Conservation (phyloP, 2,888 invertebrate genomes). For the Osmoderma eremita region DNA sequence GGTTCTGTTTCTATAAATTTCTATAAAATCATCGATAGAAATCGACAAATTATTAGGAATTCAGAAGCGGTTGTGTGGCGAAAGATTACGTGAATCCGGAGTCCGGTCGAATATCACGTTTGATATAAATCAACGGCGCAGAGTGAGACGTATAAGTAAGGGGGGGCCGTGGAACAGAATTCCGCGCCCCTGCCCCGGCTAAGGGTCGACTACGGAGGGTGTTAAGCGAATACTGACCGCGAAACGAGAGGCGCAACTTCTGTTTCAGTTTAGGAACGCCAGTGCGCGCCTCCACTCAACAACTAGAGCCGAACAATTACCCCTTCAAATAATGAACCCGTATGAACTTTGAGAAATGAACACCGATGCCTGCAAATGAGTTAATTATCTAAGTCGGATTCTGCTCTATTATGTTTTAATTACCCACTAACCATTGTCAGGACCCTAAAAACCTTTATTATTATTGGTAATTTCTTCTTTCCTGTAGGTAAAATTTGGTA, state of each 20-base stretch:
- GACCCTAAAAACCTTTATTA: constrained; percentile 54
- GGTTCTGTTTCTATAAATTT: no score
- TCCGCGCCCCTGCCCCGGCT: no score
- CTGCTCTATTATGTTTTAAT: constrained; percentile 59
- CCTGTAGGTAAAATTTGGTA: no score
- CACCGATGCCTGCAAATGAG: constrained; percentile 61
- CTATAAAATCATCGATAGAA: no score
- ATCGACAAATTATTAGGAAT: no score
- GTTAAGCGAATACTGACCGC: constrained; percentile 44
- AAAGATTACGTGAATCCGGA: background rate
- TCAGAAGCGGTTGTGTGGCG: no score
- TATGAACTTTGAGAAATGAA: constrained; percentile 64
- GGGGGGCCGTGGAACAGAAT: background rate
- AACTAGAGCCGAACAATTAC: constrained; percentile 52
- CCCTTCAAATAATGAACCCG: constrained; percentile 62
- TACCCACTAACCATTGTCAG: constrained; percentile 49
- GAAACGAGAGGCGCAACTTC: constrained; percentile 42
- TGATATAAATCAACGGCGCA: constrained; percentile 23
- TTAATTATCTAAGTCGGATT: constrained; percentile 63
- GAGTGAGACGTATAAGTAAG: constrained; percentile 25
- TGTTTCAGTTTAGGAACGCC: constrained; percentile 36
- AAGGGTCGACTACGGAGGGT: constrained; percentile 38
- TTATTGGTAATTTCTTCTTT: constrained; percentile 52
- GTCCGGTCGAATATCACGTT: constrained; percentile 9
- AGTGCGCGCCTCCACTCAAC: constrained; percentile 27